Base-by-base conservation (phyloP, 1,140 invertebrate genomes). In the Asobara japonica region DNA sequence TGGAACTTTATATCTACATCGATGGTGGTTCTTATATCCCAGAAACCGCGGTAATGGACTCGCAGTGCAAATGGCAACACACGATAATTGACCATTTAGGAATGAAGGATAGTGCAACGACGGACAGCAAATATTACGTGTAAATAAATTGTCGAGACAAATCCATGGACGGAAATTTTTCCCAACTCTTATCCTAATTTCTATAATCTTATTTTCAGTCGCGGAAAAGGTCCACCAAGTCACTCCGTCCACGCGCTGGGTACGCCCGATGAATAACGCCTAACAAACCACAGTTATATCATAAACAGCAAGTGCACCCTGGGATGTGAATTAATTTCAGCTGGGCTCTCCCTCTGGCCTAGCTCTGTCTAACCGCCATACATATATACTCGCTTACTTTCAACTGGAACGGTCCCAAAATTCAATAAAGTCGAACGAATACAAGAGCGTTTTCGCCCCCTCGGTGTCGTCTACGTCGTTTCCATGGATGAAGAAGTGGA, bases 201-300 rank as follows among this genome's bases (percentile, higher is more conserved):
- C 0, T 48, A 36, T 36, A 36, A 65, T 38, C 16, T 7, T 22
- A 2, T 4, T 16, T 45, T 25, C 11, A 45, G 30, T 41, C 22
- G 18, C 10, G 29, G 5, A 41, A 45, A 27, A 33, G 8, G 29
- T 61, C 62, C 69, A 60, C 51, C 33, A 79, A 85, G 86, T 87
- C n/a, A n/a, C n/a, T n/a, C n/a, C n/a, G n/a, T n/a, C n/a, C n/a
- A n/a, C n/a, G n/a, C n/a, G n/a, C n/a, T 84, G 77, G 86, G 87
- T 87, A 83, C 80, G 78, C 79, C 74, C 78, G 78, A 77, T 87
- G 84, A 87, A 87, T 87, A 85, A 87, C 83, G 84, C 80, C 85
- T 87, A 87, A 87, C 86, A 86, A 87, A 87, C 85, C 84, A 82
- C 84, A 87, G 84, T 87, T 87, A 86, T 87, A 86, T 84, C 79